Conservation (phyloP, 2,797 vertebrate genomes). For the Crotalus adamanteus region DNA sequence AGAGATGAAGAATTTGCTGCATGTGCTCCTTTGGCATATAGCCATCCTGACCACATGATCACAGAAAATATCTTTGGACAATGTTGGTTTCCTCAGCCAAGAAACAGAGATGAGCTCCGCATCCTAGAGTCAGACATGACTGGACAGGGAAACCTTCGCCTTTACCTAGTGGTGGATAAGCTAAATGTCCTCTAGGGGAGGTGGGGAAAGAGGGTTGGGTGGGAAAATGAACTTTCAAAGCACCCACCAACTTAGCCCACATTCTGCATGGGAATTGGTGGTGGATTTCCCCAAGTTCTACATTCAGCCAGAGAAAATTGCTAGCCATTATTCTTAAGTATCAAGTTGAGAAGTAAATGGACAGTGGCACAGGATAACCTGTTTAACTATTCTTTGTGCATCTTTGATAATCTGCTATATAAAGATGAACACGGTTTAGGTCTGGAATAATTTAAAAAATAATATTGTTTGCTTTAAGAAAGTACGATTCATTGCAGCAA, state of each 20-base stretch:
- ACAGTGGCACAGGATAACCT: background rate
- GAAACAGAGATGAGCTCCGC: too few species aligned
- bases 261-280: background rate
- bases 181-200: background rate
- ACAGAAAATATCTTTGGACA: too few species aligned
- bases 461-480: background rate
- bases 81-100: too few species aligned
- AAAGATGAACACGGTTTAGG: background rate
- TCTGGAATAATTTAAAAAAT: background rate
- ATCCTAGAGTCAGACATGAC: too few species aligned
- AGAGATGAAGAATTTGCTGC: background rate
- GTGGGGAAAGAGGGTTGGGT: background rate
- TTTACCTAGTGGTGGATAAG: background rate
- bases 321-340: background rate
- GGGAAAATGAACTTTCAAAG: background rate
- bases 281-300: background rate
- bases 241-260: background rate
- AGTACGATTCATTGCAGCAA: background rate
- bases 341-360: background rate
- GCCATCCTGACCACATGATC: background rate
- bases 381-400: background rate
- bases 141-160: background rate
- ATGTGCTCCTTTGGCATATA: background rate
- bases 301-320: background rate
- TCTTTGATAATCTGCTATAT: background rate